Evolutionary conservation across 1,140 invertebrate species (phyloP).

Genomic region (Eupristina koningsbergeri): DNA sequence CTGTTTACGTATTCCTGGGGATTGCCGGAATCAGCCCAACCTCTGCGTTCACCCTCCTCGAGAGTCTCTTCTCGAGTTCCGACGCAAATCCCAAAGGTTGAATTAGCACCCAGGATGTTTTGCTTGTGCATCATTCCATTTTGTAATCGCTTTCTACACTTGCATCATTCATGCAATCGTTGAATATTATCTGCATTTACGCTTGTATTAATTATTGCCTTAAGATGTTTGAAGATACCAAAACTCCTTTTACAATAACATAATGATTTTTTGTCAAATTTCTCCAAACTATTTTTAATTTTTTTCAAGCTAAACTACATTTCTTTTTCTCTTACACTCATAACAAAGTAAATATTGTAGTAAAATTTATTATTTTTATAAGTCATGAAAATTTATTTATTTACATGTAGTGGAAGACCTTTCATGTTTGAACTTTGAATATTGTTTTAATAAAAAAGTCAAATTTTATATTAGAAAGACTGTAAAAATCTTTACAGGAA

Average conservation of each 20-base stretch:
- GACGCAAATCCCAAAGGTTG: constrained; percentile 45
- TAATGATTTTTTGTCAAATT: background rate
- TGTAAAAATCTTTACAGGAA: no score
- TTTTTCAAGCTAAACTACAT: background rate
- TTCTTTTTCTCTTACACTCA: no score
- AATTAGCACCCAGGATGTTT: constrained; percentile 45
- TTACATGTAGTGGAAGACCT: no score
- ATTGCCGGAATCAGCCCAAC: background rate
- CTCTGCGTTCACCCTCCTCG: constrained; percentile 28
- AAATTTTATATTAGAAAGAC: no score
- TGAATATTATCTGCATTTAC: constrained; percentile 1
- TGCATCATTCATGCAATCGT: background rate
- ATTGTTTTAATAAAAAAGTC: no score
- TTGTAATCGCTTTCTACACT: background rate
- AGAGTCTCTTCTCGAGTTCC: constrained; percentile 30
- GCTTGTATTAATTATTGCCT: constrained; percentile 21
- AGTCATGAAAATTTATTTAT: no score
- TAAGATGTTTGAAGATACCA: background rate
- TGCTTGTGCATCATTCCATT: background rate
- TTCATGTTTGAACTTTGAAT: no score
- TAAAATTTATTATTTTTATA: no score
- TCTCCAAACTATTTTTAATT: background rate
- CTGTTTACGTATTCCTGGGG: constrained; percentile 41
- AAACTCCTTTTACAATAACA: background rate
- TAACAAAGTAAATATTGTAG: no score